A percentile compares a stretch with the other conserved stretches of the same genome.
phyloP scores from a whole-genome alignment of 2,113 vertebrate genomes.

The Otolemur garnettii region DNA sequence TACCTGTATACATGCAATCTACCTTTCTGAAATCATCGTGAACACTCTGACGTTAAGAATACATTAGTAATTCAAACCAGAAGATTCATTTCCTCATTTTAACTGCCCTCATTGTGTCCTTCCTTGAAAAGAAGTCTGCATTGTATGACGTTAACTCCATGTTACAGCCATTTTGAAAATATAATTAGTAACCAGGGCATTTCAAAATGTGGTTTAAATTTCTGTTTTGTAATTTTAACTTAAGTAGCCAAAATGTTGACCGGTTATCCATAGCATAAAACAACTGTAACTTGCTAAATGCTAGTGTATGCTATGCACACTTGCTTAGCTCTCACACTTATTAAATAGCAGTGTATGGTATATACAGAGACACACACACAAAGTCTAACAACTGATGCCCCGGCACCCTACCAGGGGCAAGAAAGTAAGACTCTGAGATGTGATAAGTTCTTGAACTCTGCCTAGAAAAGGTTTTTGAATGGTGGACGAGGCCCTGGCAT shows the following conservation, averaged over 20 bases:
- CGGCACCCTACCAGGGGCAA: too few species aligned
- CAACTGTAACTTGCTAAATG: not conserved
- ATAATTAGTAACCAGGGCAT: not conserved
- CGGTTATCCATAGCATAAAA: not conserved
- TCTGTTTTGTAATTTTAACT: conserved; percentile 12
- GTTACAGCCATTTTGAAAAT: not conserved
- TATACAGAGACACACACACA: accelerated
- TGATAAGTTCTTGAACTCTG: too few species aligned
- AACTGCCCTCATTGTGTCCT: not conserved
- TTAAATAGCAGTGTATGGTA: not conserved
- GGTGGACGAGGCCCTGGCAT: too few species aligned
- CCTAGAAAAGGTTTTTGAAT: too few species aligned
- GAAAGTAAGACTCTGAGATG: too few species aligned
- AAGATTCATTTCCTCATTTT: not conserved
- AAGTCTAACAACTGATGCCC: not conserved
- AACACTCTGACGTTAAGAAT: not conserved
- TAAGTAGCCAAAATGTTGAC: not conserved
- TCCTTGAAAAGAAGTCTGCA: not conserved
- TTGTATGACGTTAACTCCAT: not conserved
- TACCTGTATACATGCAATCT: too few species aligned
- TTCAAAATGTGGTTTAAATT: conserved; percentile 10
- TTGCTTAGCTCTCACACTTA: not conserved
- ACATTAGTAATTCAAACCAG: not conserved
- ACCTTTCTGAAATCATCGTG: not conserved
- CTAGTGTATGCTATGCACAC: not conserved